phyloP scores from a whole-genome alignment of 1,140 invertebrate genomes.

The Ceratoteleas bidentatus region DNA sequence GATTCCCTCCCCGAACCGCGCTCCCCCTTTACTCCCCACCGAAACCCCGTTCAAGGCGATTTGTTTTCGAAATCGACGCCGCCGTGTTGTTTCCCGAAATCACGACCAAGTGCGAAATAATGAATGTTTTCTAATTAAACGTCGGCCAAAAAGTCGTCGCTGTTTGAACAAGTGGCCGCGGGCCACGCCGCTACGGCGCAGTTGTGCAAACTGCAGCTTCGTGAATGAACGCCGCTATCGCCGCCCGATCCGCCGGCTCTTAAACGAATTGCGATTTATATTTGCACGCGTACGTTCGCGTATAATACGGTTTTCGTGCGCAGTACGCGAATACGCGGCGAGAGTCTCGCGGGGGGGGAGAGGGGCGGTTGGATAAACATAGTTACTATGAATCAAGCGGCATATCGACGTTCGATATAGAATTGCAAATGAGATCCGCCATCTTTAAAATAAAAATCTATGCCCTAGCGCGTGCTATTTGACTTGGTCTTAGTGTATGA shows the following conservation, averaged over 20 bases:
- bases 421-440: constrained; percentile 81
- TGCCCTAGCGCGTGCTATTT: constrained; percentile 66
- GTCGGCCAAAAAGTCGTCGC: constrained; percentile 20
- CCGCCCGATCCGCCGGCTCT: constrained; percentile 13
- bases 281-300: constrained; percentile 38
- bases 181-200: constrained; percentile 16
- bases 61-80: no score
- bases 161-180: constrained; percentile 41
- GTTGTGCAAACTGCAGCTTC: constrained; percentile 30
- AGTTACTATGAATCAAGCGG: constrained; percentile 81
- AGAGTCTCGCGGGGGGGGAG: background rate
- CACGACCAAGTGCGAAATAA: constrained; percentile 23
- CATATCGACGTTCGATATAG: constrained; percentile 80
- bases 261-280: constrained; percentile 49
- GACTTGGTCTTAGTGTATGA: constrained; percentile 56
- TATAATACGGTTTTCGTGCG: constrained; percentile 44
- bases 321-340: constrained; percentile 35
- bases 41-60: no score
- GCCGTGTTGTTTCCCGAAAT: constrained; percentile 2
- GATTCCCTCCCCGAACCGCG: no score
- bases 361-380: constrained; percentile 71
- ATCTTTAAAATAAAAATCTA: constrained; percentile 80
- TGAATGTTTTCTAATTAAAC: constrained; percentile 39
- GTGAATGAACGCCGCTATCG: constrained; percentile 50
- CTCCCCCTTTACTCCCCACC: no score